phyloP scores from a whole-genome alignment of 2,797 vertebrate species.

The Avahi laniger region DNA sequence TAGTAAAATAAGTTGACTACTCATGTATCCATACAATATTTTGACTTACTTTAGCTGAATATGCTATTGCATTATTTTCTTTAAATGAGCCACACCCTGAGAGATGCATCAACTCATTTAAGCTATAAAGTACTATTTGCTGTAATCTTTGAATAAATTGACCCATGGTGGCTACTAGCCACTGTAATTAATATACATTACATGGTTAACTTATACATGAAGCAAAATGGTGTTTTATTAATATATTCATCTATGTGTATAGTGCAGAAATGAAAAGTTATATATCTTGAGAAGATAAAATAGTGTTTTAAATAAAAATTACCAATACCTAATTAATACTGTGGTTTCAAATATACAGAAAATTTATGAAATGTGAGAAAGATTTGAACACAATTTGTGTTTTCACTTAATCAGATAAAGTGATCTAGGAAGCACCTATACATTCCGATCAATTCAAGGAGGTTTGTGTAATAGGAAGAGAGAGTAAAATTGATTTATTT shows the following conservation, averaged over 20 bases:
- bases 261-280: neutral
- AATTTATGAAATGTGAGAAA: neutral
- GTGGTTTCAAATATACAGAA: neutral
- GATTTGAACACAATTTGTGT: conserved; percentile 15
- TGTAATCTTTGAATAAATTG: neutral
- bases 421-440: conserved; percentile 40
- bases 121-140: neutral
- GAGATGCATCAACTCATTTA: neutral
- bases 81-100: conserved; percentile 13
- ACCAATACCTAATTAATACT: neutral
- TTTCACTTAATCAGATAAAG: conserved; percentile 42
- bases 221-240: neutral
- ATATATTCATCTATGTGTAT: neutral
- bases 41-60: conserved; percentile 2
- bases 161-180: neutral
- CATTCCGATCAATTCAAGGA: conserved; percentile 19
- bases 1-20: conserved; percentile 29
- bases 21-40: neutral
- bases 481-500: conserved; percentile 58
- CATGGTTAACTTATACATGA: neutral
- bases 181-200: neutral
- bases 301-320: conserved; percentile 27
- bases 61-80: neutral
- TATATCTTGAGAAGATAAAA: neutral
- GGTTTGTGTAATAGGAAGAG: neutral